phyloP scores from a whole-genome alignment of 2,888 invertebrate species.

The Darwinula stevensoni region DNA sequence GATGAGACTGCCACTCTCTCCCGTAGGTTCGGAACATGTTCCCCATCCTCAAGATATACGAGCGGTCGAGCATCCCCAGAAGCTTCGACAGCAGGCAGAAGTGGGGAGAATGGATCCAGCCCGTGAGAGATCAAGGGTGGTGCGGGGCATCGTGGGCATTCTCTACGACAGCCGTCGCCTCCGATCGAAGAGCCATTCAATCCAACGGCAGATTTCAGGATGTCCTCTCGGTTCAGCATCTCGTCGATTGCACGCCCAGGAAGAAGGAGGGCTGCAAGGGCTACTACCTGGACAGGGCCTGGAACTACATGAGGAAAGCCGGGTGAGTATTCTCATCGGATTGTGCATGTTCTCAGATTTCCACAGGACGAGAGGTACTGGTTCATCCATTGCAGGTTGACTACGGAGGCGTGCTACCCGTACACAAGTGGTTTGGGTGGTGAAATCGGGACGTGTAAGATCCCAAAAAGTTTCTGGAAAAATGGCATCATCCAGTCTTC shows the following conservation, averaged over 20 bases:
- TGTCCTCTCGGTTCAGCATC: slow-evolving; percentile 46
- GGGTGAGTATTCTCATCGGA: slow-evolving; percentile 20
- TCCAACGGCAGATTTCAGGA: slow-evolving; percentile 44
- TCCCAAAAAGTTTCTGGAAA: slow-evolving; percentile 18
- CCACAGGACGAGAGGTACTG: neutral
- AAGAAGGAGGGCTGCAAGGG: slow-evolving; percentile 54
- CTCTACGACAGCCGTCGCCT: slow-evolving; percentile 43
- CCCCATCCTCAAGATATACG: slow-evolving; percentile 19
- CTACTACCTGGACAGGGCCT: slow-evolving; percentile 66
- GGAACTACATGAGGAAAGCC: slow-evolving; percentile 51
- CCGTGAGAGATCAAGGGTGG: slow-evolving; percentile 27
- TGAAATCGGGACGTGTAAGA: slow-evolving; percentile 28
- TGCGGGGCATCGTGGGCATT: slow-evolving; percentile 84
- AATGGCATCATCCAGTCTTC: too few relatives aligned
- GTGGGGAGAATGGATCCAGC: slow-evolving; percentile 43
- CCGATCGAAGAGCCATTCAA: slow-evolving; percentile 36
- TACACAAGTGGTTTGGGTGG: slow-evolving; percentile 28
- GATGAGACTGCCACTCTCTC: slow-evolving; percentile 12
- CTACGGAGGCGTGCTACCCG: slow-evolving; percentile 57
- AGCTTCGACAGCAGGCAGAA: slow-evolving; percentile 41
- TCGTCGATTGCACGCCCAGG: slow-evolving; percentile 51
- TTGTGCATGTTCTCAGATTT: neutral
- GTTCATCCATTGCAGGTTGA: slow-evolving; percentile 27
- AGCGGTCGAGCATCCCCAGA: slow-evolving; percentile 27
- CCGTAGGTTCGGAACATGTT: slow-evolving; percentile 12